Base-by-base conservation (phyloP, 2,888 invertebrate genomes). In the Hirtodrosophila alboralis region DNA sequence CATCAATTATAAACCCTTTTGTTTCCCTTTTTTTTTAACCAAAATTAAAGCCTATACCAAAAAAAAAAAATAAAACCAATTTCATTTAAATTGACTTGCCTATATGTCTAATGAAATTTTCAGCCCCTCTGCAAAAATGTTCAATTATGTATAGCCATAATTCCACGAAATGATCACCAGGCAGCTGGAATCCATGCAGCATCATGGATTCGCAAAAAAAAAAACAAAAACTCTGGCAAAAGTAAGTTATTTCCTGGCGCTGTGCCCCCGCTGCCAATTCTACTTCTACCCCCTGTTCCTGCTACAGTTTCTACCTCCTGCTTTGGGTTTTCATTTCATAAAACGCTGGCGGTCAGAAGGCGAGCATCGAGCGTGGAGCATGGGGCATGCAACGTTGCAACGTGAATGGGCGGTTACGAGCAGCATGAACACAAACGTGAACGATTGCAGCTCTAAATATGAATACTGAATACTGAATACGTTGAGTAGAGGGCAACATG, bases 201-300 rank as follows among this genome's bases (percentile, higher is more conserved):
- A 67, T 53, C 58, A 38, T 13, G 48, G 12, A 36, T 51, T n/a
- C n/a, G n/a, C n/a, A n/a, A n/a, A n/a, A n/a, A n/a, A n/a, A n/a
- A n/a, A n/a, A n/a, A n/a, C n/a, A n/a, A n/a, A 52, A 61, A 54
- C 66, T 44, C 18, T 6, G 33, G 36, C 61, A 71, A 81, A 83
- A 83, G 78, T 83, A 84, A 83, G 81, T 83, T 84, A 83, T 83
- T 83, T 83, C 81, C 84, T 80, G 84, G 75, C 80, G 81, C 79
- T 79, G 61, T 36, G 62, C 47, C 40, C 12, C 21, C 58, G 44
- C 36, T 43, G 3, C 30, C 9, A 6, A 5, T 13, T 16, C 21
- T 8, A 1, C 14, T 18, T 18, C 18, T 18, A 4, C 4, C 5
- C 43, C 2, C 16, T n/a, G 9, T 6, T 1, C 5, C 10, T 27